Evolutionary conservation across 2,797 vertebrate genomes (phyloP), one percentile per base, ranked within the genome.

Genomic region (Poeciliopsis presidionis): DNA sequence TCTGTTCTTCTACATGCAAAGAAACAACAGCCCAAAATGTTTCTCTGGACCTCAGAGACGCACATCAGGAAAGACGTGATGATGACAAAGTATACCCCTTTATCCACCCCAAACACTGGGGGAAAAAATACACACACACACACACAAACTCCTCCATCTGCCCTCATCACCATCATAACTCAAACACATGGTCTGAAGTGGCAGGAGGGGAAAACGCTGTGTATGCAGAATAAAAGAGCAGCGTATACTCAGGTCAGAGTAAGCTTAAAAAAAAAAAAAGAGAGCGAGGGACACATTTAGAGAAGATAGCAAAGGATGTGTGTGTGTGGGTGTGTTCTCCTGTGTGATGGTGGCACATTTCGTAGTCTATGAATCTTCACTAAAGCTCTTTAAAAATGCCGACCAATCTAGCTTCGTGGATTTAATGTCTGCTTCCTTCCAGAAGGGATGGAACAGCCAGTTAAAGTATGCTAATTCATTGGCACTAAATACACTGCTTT

Each of bases 381-480:
- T 86, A 90, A 92, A 90, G 89, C 93, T 79, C 89, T 91, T 91
- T 90, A 92, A 93, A 94, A 93, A 89, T 87, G 87, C 84, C 88
- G 86, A 90, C 89, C 91, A 90, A 92, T 93, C 91, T 90, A 88
- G 83, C 73, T 74, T 89, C 71, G 76, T 43, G 89, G 91, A 92
- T 95, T 93, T 92, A 94, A 94, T 93, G 89, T 84, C 86, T 30
- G 83, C 87, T 86, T 83, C 88, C 78, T 80, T 88, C 87, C 80
- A 87, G 89, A 88, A 92, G 85, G 88, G 88, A 91, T 49, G 85
- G 87, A 89, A 78, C 87, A 89, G 87, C 90, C 91, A 91, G 91
- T 91, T 95, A 94, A 94, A 95, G 87, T 94, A 94, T 93, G 92
- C 87, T 94, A 95, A 95, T 94, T 87, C 91, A 84, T 83, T 87